These are phyloP conservation scores for Orchesellides sinensis DNA, from an alignment of 2,888 invertebrate species.

Conservation along the genomic window DNA sequence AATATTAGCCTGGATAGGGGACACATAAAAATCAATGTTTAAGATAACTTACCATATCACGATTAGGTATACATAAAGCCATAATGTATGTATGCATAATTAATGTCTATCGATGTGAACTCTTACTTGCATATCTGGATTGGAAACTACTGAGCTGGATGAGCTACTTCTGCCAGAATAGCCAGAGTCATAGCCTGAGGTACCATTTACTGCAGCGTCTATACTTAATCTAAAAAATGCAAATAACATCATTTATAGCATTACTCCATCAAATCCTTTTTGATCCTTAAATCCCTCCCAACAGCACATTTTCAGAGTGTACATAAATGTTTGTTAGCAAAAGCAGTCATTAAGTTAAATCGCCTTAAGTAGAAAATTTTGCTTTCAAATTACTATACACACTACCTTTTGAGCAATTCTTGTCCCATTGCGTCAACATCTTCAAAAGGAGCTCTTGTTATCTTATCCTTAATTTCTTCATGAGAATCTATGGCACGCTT, in stretches of 20 bases:
- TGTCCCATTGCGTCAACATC: constrained; percentile 94
- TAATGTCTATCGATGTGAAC: too few relatives aligned
- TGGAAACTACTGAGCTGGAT: constrained; percentile 80
- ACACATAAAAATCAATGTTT: constrained; percentile 58
- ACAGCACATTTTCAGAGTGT: neutral
- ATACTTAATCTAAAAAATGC: constrained; percentile 77
- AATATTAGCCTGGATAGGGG: constrained; percentile 80
- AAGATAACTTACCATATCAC: too few relatives aligned
- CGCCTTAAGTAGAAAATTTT: neutral
- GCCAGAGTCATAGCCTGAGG: constrained; percentile 83
- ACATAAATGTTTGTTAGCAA: neutral
- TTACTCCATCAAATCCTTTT: constrained; percentile 9
- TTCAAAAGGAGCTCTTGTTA: constrained; percentile 95
- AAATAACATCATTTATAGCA: constrained; percentile 1
- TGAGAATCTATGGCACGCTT: constrained; percentile 95
- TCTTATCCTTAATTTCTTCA: constrained; percentile 94
- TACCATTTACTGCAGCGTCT: constrained; percentile 76
- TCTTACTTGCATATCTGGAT: constrained; percentile 80
- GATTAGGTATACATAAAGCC: too few relatives aligned
- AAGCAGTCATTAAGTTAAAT: constrained; percentile 3
- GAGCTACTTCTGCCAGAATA: constrained; percentile 85
- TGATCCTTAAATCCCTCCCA: neutral
- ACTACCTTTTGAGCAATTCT: constrained; percentile 80
- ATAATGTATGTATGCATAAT: too few relatives aligned
- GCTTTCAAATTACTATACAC: constrained; percentile 10